These are phyloP conservation scores for Alces alces DNA, from an alignment of 2,113 vertebrate genomes.

Conservation along the genomic window DNA sequence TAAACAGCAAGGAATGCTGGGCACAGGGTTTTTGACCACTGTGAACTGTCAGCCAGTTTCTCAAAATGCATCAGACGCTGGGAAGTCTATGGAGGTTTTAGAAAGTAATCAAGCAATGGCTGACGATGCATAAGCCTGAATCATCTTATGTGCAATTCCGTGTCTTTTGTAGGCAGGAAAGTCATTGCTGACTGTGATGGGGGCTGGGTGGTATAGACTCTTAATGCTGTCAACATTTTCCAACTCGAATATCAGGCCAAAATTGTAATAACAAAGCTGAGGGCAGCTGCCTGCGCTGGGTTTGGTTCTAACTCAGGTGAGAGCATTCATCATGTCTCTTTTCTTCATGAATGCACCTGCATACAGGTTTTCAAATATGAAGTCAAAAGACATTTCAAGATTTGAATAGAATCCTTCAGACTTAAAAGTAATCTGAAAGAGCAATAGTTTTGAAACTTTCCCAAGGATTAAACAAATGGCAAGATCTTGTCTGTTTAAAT, in stretches of 20 bases:
- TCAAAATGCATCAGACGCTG: not conserved
- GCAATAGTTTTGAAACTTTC: not conserved
- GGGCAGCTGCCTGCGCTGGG: not conserved
- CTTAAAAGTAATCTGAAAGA: not conserved
- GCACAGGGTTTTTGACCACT: not conserved
- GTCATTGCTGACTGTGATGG: not conserved
- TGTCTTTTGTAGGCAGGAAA: not conserved
- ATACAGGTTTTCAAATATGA: slow-evolving; percentile 23
- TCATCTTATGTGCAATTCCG: not conserved
- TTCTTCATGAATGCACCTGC: not conserved
- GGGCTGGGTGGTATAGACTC: not conserved
- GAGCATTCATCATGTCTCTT: not conserved
- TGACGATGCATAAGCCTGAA: not conserved
- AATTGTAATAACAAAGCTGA: not conserved
- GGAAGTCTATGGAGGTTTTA: not conserved
- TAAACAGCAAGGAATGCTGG: not conserved
- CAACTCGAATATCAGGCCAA: not conserved
- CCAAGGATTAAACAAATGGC: not conserved
- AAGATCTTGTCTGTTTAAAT: not conserved
- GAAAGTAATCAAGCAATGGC: not conserved
- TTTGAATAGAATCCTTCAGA: not conserved
- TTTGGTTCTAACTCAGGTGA: not conserved
- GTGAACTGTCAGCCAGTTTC: not conserved
- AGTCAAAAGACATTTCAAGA: not conserved
- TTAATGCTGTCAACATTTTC: not conserved